Evolutionary conservation across 2,797 vertebrate genomes (phyloP).

Genomic region (Arctocebus calabarensis): DNA sequence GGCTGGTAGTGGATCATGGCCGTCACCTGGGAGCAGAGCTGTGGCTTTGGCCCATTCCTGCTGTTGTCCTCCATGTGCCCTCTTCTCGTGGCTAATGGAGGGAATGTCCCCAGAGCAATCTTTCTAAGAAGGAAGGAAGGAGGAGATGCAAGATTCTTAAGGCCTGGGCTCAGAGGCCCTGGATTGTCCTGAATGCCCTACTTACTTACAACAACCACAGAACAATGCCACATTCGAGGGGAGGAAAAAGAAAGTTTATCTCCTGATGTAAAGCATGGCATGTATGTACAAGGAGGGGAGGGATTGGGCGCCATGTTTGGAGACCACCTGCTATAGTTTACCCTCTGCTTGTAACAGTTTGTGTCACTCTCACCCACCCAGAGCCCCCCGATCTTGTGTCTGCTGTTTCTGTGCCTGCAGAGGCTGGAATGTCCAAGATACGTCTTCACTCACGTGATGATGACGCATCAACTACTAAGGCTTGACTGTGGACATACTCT

Average conservation of each 20-base stretch:
- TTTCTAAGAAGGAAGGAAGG: slow-evolving; percentile 27
- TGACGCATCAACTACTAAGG: too few species aligned
- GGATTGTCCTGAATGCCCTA: background rate
- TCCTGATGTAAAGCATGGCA: background rate
- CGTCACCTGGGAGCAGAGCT: background rate
- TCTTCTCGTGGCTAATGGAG: background rate
- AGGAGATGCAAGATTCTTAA: background rate
- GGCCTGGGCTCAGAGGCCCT: background rate
- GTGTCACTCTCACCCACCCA: background rate
- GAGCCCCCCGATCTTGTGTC: background rate
- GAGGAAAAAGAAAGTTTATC: background rate
- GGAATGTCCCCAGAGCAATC: background rate
- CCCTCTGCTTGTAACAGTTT: background rate
- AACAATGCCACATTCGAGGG: background rate
- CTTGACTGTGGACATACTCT: background rate
- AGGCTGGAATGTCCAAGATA: background rate
- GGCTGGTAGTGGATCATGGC: background rate
- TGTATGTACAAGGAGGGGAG: background rate
- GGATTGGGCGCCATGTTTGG: background rate
- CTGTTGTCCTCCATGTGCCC: background rate
- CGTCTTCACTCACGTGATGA: background rate
- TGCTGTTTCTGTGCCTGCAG: background rate
- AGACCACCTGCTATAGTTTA: background rate
- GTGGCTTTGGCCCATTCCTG: background rate
- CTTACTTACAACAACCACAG: background rate